Evolutionary conservation across 2,113 vertebrate genomes (phyloP), one percentile per base, ranked within the genome.

Genomic region (Rhinichthys klamathensis): DNA sequence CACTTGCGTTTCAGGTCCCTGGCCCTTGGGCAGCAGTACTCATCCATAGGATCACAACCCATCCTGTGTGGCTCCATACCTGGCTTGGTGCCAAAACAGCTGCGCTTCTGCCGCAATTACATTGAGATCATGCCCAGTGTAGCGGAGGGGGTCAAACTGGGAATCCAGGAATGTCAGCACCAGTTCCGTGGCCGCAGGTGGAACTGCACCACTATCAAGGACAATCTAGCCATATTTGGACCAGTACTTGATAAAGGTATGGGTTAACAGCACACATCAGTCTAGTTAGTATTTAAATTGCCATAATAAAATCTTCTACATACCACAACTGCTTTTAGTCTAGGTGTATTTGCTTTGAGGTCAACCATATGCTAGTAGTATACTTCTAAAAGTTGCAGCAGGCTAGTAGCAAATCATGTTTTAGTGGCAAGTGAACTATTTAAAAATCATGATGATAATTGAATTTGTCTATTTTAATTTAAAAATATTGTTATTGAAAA

Each of bases 81-180:
- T 0, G 98, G 98, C 51, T 94, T 99, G 80, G 97, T 99, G 88
- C 97, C 98, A 90, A 99, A 99, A 91, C 98, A 99, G 92, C 95
- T 99, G 85, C 96, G 97, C 13, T 99, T 99, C 95, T 99, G 98
- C 87, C 94, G 98, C 86, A 99, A 99, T 95, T 98, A 99, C 12
- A 95, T 99, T 91, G 97, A 99, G 91, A 98, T 99, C 93, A 99
- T 99, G 98, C 98, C 98, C 91, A 99, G 97, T 0, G 97, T 99
- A 82, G 98, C 98, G 0, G 98, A 99, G 87, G 98, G 98, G 0
- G 96, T 99, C n/a, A 98, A 97, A 93, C 96, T 98, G 3, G 97
- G 98, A 77, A 97, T 99, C 88, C 97, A 98, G 88, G 98, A 99
- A 84, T 99, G 97, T 85, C 98, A 99, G 77, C 97, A 99, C 90